Conservation (phyloP, 2,888 invertebrate species). For the Chaetogeoica ovagalla region DNA sequence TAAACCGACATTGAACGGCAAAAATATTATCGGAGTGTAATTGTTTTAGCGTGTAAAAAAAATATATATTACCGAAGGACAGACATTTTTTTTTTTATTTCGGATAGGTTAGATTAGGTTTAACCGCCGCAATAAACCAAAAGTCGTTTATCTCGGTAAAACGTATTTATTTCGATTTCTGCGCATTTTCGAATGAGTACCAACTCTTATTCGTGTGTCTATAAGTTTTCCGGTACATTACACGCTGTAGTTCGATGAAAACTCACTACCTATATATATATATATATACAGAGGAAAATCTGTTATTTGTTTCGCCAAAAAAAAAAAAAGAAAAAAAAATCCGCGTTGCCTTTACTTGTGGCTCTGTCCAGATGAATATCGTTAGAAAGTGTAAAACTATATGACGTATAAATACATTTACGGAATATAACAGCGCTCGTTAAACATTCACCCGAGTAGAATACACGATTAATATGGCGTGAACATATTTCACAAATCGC, state of each 20-base stretch:
- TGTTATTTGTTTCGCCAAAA: slow-evolving; percentile 13
- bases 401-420: too few species aligned
- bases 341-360: neutral
- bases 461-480: too few species aligned
- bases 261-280: neutral
- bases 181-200: neutral
- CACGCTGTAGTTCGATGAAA: neutral
- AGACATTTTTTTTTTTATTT: too few species aligned
- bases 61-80: too few species aligned
- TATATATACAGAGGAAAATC: neutral
- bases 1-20: too few species aligned
- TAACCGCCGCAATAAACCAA: too few species aligned
- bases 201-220: neutral
- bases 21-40: too few species aligned
- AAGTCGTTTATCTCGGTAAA: slow-evolving; percentile 9
- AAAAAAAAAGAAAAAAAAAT: slow-evolving; percentile 6
- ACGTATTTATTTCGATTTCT: neutral
- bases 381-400: too few species aligned
- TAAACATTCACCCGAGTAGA: too few species aligned
- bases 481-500: neutral
- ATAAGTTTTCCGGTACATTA: slow-evolving; percentile 33
- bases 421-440: too few species aligned
- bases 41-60: too few species aligned
- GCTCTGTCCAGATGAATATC: neutral
- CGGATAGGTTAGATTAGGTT: too few species aligned